phyloP scores from a whole-genome alignment of 2,888 invertebrate genomes.

The Dasysyrphus tricinctus region DNA sequence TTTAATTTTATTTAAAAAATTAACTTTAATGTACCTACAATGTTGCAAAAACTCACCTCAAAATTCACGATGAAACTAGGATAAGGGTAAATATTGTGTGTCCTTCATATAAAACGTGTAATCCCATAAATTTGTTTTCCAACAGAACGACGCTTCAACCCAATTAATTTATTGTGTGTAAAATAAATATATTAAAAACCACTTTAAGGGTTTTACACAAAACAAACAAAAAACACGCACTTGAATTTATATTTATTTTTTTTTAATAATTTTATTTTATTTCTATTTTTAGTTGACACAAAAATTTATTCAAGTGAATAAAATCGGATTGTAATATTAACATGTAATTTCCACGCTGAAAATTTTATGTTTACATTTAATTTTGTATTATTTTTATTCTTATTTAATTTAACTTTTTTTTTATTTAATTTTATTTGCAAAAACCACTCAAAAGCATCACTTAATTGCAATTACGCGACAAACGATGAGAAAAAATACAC shows the following conservation, averaged over 20 bases:
- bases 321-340: conserved; percentile 43
- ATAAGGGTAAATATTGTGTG: conserved; percentile 9
- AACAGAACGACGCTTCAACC: neutral
- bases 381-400: conserved; percentile 13
- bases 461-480: conserved; percentile 36
- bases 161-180: neutral
- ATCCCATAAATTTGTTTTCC: conserved; percentile 53
- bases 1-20: conserved; percentile 1
- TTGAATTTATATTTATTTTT: neutral
- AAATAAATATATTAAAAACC: conserved; percentile 19
- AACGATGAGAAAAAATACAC: conserved; percentile 22
- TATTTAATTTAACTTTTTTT: conserved; percentile 26
- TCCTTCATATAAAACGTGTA: conserved; percentile 26
- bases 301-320: conserved; percentile 35
- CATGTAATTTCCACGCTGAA: conserved; percentile 15
- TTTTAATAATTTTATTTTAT: neutral
- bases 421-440: conserved; percentile 25
- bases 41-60: conserved; percentile 63
- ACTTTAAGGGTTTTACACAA: conserved; percentile 12
- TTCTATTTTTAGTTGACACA: conserved; percentile 36
- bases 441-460: conserved; percentile 45
- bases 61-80: conserved; percentile 39
- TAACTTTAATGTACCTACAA: conserved; percentile 15
- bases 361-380: conserved; percentile 32
- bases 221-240: conserved; percentile 11